These are phyloP conservation scores for Chaitophorus viminalis DNA, from an alignment of 2,888 invertebrate species.

Conservation along the genomic window DNA sequence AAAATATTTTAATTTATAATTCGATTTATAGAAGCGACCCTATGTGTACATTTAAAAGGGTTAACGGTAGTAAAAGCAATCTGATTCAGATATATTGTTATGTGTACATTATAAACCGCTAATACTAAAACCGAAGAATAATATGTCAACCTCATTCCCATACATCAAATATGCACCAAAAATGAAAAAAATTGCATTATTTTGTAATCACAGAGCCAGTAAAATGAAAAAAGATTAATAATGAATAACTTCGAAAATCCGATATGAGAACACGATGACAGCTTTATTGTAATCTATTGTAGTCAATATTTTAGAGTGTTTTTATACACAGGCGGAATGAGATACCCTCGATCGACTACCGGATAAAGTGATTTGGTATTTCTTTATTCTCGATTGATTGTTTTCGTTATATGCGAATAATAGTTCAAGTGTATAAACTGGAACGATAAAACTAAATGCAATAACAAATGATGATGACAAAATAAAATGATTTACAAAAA, in stretches of 20 bases:
- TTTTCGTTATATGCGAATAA: slow-evolving; percentile 11
- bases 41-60: background rate
- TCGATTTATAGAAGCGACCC: background rate
- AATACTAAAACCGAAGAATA: background rate
- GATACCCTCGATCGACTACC: background rate
- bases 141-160: slow-evolving; percentile 43
- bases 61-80: slow-evolving; percentile 15
- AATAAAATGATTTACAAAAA: background rate
- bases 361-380: background rate
- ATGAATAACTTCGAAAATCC: slow-evolving; percentile 1
- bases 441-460: background rate
- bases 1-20: background rate
- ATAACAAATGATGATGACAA: background rate
- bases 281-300: background rate
- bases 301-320: background rate
- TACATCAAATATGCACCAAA: background rate
- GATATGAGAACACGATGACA: slow-evolving; percentile 6
- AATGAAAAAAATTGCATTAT: background rate
- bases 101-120: background rate
- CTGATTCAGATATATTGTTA: slow-evolving; percentile 1
- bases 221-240: slow-evolving; percentile 16
- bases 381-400: background rate
- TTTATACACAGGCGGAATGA: background rate
- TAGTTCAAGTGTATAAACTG: background rate
- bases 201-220: background rate